phyloP scores from a whole-genome alignment of 2,888 invertebrate species.

The Campopleginae sp. region DNA sequence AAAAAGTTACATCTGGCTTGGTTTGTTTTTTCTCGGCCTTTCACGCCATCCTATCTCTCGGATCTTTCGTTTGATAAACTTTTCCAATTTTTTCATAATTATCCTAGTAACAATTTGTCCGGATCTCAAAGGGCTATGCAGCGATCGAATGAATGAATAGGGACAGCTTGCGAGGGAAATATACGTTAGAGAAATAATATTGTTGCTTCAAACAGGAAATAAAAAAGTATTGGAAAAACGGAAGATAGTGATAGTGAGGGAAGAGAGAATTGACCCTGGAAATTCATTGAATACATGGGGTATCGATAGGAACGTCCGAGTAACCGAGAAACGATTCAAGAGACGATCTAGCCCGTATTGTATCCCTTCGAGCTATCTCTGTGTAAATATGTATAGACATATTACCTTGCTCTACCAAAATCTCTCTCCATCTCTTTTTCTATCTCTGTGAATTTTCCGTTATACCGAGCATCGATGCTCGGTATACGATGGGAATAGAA shows the following conservation, averaged over 20 bases:
- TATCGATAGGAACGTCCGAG: constrained; percentile 35
- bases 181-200: not conserved
- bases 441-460: constrained; percentile 6
- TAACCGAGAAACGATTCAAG: constrained; percentile 19
- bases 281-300: constrained; percentile 35
- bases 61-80: not conserved
- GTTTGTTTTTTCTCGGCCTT: constrained; percentile 7
- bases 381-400: constrained; percentile 22
- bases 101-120: constrained; percentile 1
- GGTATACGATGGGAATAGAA: constrained; percentile 7
- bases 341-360: constrained; percentile 9
- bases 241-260: not conserved
- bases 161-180: too few species aligned
- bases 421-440: not conserved
- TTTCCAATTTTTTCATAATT: constrained; percentile 2
- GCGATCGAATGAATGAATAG: not conserved
- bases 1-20: not conserved
- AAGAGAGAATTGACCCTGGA: constrained; percentile 23
- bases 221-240: constrained; percentile 27
- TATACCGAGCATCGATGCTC: constrained; percentile 3
- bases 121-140: not conserved
- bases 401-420: not conserved
- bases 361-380: constrained; percentile 6
- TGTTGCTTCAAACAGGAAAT: constrained; percentile 6
- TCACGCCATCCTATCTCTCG: not conserved